Evolutionary conservation across 2,888 invertebrate genomes (phyloP), one percentile per base, ranked within the genome.

Genomic region (Clanis bilineata): DNA sequence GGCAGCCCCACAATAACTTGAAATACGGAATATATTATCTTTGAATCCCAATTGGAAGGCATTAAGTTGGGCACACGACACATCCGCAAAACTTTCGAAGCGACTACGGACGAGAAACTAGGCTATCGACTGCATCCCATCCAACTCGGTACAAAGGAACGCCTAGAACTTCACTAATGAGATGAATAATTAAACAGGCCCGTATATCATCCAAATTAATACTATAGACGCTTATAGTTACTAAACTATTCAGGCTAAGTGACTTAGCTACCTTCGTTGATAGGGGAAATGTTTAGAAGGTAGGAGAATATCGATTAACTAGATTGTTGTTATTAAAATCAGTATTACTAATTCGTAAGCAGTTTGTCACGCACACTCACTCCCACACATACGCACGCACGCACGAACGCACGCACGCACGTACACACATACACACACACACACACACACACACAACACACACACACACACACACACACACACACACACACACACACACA

Each of bases 141-240:
- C 82, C 79, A 80, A 76, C 70, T 76, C 72, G 72, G 68, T 70
- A 83, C 85, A 82, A 86, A 84, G 87, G 87, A 81, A 83, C 80
- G 83, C 79, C 77, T 74, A 73, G 76, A 79, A 89, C 82, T 88
- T 86, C 81, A 80, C 83, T 90, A 90, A 90, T 89, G 88, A 90
- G 88, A 88, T 88, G 88, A 89, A 89, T 90, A 88, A 90, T 90
- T 88, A 86, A 89, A 81, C 83, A 81, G 82, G 70, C 70, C 69
- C 61, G 73, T 77, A 75, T 77, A 77, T 51, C 38, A 23, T 32
- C 43, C 57, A 60, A 57, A 60, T 60, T 57, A 57, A 41, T 45
- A 25, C 36, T 39, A 56, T 59, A 56, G 38, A 44, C 18, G 43
- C 43, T 10, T 32, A 41, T 41, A 41, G 51, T 28, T 51, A 6